Evolutionary conservation across 2,113 vertebrate species (phyloP), one percentile per base, ranked within the genome.

Genomic region (Columbina picui): DNA sequence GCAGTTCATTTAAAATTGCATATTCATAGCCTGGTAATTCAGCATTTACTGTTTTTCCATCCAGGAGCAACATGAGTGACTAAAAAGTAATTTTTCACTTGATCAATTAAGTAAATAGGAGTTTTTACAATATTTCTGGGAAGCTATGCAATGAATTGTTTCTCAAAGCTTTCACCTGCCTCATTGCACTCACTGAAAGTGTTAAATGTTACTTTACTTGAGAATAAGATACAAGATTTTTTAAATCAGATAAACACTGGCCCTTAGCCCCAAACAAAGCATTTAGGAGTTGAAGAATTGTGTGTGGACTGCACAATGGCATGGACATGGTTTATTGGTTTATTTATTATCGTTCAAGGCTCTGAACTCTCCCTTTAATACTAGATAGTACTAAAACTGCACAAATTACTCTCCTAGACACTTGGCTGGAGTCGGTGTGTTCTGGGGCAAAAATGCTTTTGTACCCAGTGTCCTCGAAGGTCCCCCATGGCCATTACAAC

Each of bases 11-110:
- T 55, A 89, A 81, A 93, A 94, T 70, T 41, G 34, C 87, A 86
- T 93, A 94, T 96, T 95, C 96, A 94, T 78, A 96, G 90, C 69
- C 79, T 93, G 89, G 69, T 29, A 96, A 96, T 88, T 94, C 89
- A 71, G 53, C 41, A 71, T 89, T 96, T 96, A 91, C 69, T 89
- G 43, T 43, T 83, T 64, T 90, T 83, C 84, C 85, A 96, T 49
- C 84, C 70, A 94, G 73, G 59, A 74, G 68, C 52, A 78, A 65
- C 19, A 23, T 34, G 19, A 95, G 71, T 1, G 2, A 95, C 57
- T 83, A n/a, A 87, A 70, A 91, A 90, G 56, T 64, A 60, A 43
- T 59, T 55, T 86, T 94, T 80, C 73, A 70, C n/a, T 91, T 76
- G 56, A 53, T 73, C 63, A 92, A 71, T 81, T 84, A 65, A 89